Evolutionary conservation across 2,797 vertebrate genomes (phyloP).

Genomic region (Meda fulgida): DNA sequence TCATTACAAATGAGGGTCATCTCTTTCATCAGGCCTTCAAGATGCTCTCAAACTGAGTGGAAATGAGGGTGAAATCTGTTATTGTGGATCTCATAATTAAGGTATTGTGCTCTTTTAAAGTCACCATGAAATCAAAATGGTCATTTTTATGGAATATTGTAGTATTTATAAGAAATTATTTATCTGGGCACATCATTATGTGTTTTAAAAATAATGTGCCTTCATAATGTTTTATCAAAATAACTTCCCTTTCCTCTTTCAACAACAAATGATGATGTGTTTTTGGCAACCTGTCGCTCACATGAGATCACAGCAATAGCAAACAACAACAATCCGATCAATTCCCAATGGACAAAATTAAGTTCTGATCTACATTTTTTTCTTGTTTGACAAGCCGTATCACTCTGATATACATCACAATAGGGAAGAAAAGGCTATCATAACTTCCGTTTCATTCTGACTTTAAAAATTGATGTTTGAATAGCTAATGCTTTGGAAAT

Average conservation of each 20-base stretch:
- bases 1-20: neutral
- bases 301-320: neutral
- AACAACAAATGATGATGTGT: neutral
- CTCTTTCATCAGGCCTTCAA: conserved; percentile 19
- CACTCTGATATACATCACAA: neutral
- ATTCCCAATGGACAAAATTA: neutral
- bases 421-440: neutral
- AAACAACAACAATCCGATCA: neutral
- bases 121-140: neutral
- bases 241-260: neutral
- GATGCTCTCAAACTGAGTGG: conserved; percentile 16
- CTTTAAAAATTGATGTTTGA: neutral
- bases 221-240: neutral
- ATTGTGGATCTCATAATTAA: conserved; percentile 36
- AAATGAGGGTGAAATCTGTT: conserved; percentile 33
- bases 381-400: neutral
- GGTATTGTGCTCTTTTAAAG: conserved; percentile 37
- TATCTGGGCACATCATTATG: neutral
- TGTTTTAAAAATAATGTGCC: too few relatives aligned
- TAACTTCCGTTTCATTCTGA: neutral
- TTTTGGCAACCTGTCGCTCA: neutral
- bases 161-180: neutral
- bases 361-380: neutral
- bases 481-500: too few relatives aligned
- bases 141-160: neutral